Percentiles rank a stretch among this genome's conserved stretches.
These are phyloP conservation scores for Drosophila diplacantha DNA, from an alignment of 2,888 invertebrate species.

Conservation along the genomic window DNA sequence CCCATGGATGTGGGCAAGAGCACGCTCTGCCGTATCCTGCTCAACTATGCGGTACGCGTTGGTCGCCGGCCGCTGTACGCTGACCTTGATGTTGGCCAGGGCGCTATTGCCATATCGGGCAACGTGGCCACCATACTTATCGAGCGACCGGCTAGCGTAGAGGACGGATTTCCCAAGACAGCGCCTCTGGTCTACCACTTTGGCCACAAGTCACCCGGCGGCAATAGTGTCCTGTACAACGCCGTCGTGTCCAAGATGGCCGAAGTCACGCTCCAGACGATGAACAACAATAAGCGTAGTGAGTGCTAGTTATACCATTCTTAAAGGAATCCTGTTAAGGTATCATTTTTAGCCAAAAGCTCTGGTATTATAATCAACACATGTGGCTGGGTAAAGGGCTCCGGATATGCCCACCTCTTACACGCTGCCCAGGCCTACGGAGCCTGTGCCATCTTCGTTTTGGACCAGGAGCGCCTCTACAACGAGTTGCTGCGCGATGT, in stretches of 20 bases:
- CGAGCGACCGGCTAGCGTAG: conserved; percentile 94
- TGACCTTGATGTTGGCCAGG: conserved; percentile 97
- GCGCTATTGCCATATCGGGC: conserved; percentile 93
- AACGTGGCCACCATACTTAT: conserved; percentile 93
- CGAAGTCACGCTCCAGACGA: conserved; percentile 88
- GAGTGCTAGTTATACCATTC: conserved; percentile 44
- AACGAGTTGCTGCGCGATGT: conserved; percentile 96
- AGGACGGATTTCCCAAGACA: conserved; percentile 96
- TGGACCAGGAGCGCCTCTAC: conserved; percentile 97
- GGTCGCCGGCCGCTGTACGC: conserved; percentile 93
- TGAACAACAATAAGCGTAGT: conserved; percentile 93
- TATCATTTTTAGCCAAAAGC: conserved; percentile 81
- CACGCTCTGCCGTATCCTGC: conserved; percentile 89
- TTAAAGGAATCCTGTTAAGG: too few species aligned
- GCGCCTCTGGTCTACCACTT: conserved; percentile 96
- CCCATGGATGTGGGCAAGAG: conserved; percentile 98
- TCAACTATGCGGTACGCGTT: conserved; percentile 97
- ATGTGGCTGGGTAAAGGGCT: conserved; percentile 97
- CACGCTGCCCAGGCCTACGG: conserved; percentile 96
- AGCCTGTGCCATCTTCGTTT: conserved; percentile 95
- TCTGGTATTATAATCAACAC: conserved; percentile 98
- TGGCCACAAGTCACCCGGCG: conserved; percentile 88
- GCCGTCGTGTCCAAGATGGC: conserved; percentile 90
- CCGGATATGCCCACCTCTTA: conserved; percentile 91
- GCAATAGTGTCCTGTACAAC: conserved; percentile 90